phyloP scores from a whole-genome alignment of 2,113 vertebrate species.

The Urocynchramus pylzowi region DNA sequence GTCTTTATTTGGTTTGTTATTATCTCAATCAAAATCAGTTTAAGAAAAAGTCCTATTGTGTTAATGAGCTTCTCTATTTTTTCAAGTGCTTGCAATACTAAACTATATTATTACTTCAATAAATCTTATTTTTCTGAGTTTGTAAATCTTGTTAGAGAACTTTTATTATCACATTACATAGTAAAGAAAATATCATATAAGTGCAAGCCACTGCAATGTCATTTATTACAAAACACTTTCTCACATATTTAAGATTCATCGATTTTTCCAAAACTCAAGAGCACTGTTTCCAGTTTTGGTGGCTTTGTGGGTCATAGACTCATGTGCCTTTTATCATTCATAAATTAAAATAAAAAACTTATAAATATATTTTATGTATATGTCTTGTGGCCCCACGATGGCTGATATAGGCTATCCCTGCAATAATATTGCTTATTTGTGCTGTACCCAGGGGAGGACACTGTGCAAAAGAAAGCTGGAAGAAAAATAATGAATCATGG shows the following conservation, averaged over 20 bases:
- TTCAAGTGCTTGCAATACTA: not conserved
- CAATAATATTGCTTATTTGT: not conserved
- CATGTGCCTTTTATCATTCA: not conserved
- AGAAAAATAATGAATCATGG: not conserved
- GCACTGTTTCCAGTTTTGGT: not conserved
- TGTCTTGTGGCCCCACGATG: not conserved
- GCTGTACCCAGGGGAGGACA: not conserved
- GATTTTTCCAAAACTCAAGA: not conserved
- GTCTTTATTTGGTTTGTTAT: not conserved
- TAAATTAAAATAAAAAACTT: not conserved
- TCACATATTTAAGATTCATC: not conserved
- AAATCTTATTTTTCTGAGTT: not conserved
- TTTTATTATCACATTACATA: not conserved
- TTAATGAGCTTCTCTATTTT: not conserved
- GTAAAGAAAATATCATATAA: not conserved
- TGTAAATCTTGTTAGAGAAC: not conserved
- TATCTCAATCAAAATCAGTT: not conserved
- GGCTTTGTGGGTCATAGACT: not conserved
- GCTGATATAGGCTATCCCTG: not conserved
- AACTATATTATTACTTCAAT: not conserved
- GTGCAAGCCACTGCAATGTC: rapidly evolving
- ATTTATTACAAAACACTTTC: not conserved
- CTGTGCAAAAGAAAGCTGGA: not conserved
- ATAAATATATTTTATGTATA: not conserved
- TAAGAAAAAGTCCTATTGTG: not conserved